Conservation (phyloP, 1,140 invertebrate species). For the Sweltsa coloradensis region DNA sequence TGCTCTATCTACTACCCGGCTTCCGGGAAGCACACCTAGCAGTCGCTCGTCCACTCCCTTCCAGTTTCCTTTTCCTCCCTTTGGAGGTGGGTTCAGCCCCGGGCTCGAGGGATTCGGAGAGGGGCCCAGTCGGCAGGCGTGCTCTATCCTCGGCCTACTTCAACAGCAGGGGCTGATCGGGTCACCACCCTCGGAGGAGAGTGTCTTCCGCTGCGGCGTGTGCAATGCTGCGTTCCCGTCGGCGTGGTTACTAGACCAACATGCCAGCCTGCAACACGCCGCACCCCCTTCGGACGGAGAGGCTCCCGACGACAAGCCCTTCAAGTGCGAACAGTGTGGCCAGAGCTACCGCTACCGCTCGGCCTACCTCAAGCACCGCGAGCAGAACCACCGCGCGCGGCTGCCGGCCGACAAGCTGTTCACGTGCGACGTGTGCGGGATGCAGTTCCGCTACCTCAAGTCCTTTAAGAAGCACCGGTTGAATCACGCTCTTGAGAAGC, state of each 20-base stretch:
- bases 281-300: constrained; percentile 21
- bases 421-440: constrained; percentile 78
- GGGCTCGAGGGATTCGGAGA: constrained; percentile 16
- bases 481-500: constrained; percentile 69
- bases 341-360: constrained; percentile 80
- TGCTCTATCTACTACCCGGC: constrained; percentile 6
- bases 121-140: constrained; percentile 15
- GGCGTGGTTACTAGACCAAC: constrained; percentile 65
- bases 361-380: constrained; percentile 76
- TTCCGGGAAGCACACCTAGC: constrained; percentile 16
- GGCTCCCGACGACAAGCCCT: constrained; percentile 62
- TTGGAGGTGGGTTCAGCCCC: constrained; percentile 11
- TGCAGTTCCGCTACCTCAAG: constrained; percentile 79
- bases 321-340: constrained; percentile 80
- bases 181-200: constrained; percentile 26
- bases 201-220: constrained; percentile 53
- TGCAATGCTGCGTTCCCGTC: constrained; percentile 73
- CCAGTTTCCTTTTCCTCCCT: constrained; percentile 27
- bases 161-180: constrained; percentile 10
- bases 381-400: constrained; percentile 74
- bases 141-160: constrained; percentile 15
- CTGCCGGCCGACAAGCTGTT: constrained; percentile 78
- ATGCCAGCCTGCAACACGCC: constrained; percentile 62
- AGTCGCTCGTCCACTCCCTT: constrained; percentile 31
- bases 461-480: constrained; percentile 80